Evolutionary conservation across 92 coral and sea anemone genomes (phyloP).

Genomic region (Anthopleura xanthogrammica): DNA sequence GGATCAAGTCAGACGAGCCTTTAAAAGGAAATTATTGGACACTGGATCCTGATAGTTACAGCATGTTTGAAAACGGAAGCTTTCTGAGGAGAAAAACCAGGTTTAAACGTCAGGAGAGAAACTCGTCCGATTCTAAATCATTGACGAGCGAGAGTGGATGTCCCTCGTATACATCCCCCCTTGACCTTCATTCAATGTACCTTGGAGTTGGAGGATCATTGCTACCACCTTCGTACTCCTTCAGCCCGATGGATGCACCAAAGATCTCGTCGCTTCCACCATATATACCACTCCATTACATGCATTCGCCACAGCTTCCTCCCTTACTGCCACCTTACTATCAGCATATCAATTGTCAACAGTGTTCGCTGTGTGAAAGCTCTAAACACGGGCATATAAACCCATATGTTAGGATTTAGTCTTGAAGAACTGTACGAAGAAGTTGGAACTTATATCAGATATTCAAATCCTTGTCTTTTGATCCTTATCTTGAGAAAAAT

Average conservation of each 20-base stretch:
- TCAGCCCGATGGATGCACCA: slow-evolving; percentile 79
- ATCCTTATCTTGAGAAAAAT: neutral
- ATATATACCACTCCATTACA: slow-evolving; percentile 76
- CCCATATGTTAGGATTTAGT: slow-evolving; percentile 85
- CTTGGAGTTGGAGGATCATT: slow-evolving; percentile 66
- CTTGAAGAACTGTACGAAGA: neutral
- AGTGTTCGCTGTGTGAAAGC: slow-evolving; percentile 82
- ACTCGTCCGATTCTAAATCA: slow-evolving; percentile 55
- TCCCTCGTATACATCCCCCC: slow-evolving; percentile 46
- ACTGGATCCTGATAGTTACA: slow-evolving; percentile 96
- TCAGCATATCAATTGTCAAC: slow-evolving; percentile 86
- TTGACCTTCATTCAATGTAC: slow-evolving; percentile 77
- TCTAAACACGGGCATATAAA: slow-evolving; percentile 71
- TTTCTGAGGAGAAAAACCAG: slow-evolving; percentile 93
- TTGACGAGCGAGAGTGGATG: slow-evolving; percentile 50
- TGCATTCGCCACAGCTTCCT: slow-evolving; percentile 79
- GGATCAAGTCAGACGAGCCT: slow-evolving; percentile 98
- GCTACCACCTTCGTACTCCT: slow-evolving; percentile 64
- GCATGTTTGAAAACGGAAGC: slow-evolving; percentile 99
- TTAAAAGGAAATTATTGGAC: slow-evolving; percentile 99
- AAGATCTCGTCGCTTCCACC: slow-evolving; percentile 83
- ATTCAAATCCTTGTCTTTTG: neutral
- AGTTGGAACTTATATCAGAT: neutral
- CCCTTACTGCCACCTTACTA: slow-evolving; percentile 89
- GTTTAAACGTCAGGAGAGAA: slow-evolving; percentile 85